Base-by-base conservation (phyloP, 2,888 invertebrate species). In the Cataglyphis cursor region DNA sequence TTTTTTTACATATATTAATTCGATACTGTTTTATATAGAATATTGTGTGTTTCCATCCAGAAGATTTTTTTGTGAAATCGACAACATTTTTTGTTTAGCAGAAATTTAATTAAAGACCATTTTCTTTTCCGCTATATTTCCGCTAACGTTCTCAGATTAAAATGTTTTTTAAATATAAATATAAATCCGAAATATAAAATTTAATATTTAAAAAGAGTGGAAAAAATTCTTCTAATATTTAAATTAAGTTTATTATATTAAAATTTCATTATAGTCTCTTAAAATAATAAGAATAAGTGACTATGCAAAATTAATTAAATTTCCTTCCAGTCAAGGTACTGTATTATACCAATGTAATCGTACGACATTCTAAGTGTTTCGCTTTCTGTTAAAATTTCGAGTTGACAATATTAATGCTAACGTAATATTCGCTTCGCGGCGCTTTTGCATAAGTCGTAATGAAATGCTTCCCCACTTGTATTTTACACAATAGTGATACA, bases 291-390 rank as follows among this genome's bases (percentile, higher is more conserved):
- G 10, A 9, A 62, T 74, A 74, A 64, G n/a, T 64, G 65, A 62
- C 64, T 72, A 8, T 1, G 48, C 74, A 48, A 75, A 64, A 48
- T 65, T 75, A 75, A 75, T 75, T 15, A 65, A 75, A 65, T 35
- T 75, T 51, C 48, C 35, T 48, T 64, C 48, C 48, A 65, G 9
- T 21, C n/a, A 18, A 65, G 24, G 65, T 48, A 48, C 64, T 48
- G 48, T n/a, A 10, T 35, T 64, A 18, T 44, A 9, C 65, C 21
- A 31, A 35, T 75, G 35, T 75, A 48, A 15, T 65, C 65, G 48
- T 65, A 65, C 31, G 15, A 21, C 48, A 48, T 48, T 75, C 31
- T 62, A 74, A 74, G 48, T n/a, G 65, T 64, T 64, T 64, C 48
- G 21, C 28, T 48, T 48, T 21, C 48, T 65, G 65, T 62, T 75